Base-by-base conservation (phyloP, 2,113 vertebrate genomes). In the Thomomys bottae region DNA sequence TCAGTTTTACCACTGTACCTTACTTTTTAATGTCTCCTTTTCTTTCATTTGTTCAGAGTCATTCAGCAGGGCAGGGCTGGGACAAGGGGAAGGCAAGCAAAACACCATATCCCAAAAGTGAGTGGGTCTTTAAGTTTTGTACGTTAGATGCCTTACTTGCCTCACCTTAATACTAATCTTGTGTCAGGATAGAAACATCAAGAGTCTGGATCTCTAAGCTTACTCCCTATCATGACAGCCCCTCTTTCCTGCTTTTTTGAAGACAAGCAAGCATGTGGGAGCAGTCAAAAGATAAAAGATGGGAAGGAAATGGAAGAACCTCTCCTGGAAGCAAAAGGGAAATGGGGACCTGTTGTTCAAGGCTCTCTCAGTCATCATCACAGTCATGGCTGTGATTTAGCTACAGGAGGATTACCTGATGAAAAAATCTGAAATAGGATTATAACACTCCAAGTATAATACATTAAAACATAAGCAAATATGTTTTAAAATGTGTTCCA, bases 401-500 rank as follows among this genome's bases (percentile, higher is more conserved):
- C 40, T 59, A 12, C 4, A 12, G 57, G 57, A 57, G 42, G 28
- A 57, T 38, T 14, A 49, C 30, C 28, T 89, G 24, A 21, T 70
- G n/a, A 84, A 70, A 45, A 78, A 85, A 73, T 67, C 32, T 88
- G 78, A 78, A 89, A 68, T 64, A 64, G 14, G 64, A 36, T 84
- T 77, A 49, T 89, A 18, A 59, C 83, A 71, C 23, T 94, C 73
- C 32, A 61, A 78, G 4, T 82, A 70, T 30, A 91, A 28, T 66
- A 40, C n/a, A 78, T 9, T 71, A 67, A 88, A 83, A 32, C 38
- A 67, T 86, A 78, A 92, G 28, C 66, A 34, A 72, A 63, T 26
- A 59, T 85, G 59, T 79, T 84, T 92, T 23, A 82, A 81, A 94
- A 45, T 88, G 2, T 83, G 12, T 93, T 88, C 45, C 87, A 76